Conservation (phyloP, 2,113 vertebrate species). For the Pseudorhombus dupliciocellatus region DNA sequence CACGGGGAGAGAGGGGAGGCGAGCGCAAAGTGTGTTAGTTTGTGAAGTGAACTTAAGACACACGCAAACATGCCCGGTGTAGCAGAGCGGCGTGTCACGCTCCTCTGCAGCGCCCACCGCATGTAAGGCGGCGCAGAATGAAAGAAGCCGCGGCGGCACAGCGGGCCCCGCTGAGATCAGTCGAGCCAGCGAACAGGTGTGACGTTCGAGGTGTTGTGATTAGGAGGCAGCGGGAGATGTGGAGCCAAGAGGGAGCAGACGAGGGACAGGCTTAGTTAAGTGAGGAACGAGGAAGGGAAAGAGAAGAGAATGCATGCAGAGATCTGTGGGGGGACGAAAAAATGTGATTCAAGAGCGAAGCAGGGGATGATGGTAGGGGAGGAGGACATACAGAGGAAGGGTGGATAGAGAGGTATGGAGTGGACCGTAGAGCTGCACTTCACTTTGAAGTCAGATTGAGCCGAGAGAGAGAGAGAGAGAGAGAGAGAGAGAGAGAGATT, state of each 20-base stretch:
- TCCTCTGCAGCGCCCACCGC: not conserved
- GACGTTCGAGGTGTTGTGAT: constrained; percentile 25
- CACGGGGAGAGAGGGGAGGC: constrained; percentile 38
- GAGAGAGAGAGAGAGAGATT: not conserved
- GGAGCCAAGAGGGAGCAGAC: not conserved
- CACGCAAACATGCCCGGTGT: not conserved
- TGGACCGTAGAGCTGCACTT: constrained; percentile 11
- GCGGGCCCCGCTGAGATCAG: constrained; percentile 46
- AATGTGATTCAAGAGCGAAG: constrained; percentile 28
- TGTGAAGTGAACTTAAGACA: constrained; percentile 31
- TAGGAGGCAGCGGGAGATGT: constrained; percentile 23
- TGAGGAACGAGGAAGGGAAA: not conserved
- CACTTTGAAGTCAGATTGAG: constrained; percentile 53
- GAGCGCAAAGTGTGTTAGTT: constrained; percentile 25
- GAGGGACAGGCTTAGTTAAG: constrained; percentile 10
- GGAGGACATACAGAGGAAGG: constrained; percentile 31
- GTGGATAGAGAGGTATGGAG: constrained; percentile 20
- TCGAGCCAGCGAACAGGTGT: not conserved
- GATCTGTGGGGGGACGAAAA: constrained; percentile 9
- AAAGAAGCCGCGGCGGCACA: constrained; percentile 5
- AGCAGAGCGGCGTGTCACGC: not conserved
- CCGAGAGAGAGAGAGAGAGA: constrained; percentile 9
- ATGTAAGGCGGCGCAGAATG: constrained; percentile 7
- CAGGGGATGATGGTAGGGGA: constrained; percentile 26
- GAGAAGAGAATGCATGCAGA: constrained; percentile 20